Evolutionary conservation across 2,113 vertebrate species (phyloP).

Genomic region (Glaucidium brasilianum): DNA sequence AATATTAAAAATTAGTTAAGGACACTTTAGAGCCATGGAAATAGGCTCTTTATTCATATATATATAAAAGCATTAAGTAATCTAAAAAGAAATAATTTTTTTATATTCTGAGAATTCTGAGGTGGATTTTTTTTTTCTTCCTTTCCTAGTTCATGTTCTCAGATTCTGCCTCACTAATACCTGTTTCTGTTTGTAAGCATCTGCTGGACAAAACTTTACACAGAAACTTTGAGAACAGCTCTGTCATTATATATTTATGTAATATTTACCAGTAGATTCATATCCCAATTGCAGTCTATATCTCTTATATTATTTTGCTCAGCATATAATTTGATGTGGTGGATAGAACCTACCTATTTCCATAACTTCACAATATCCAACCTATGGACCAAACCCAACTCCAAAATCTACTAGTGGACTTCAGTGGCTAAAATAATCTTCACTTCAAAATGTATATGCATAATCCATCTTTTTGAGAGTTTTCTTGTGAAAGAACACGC

Average conservation of each 20-base stretch:
- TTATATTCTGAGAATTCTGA: neutral
- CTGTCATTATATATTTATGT: neutral
- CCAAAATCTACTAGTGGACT: neutral
- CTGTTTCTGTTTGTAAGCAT: neutral
- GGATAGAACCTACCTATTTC: neutral
- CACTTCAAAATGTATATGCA: neutral
- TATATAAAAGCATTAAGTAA: neutral
- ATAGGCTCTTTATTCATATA: neutral
- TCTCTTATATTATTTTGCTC: neutral
- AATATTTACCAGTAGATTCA: neutral
- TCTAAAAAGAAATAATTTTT: neutral
- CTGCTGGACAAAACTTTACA: neutral
- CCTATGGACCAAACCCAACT: neutral
- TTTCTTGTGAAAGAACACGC: neutral
- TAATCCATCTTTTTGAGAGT: neutral
- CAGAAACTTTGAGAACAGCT: neutral
- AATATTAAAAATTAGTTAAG: neutral
- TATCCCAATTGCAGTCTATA: neutral
- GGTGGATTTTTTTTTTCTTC: rapidly evolving
- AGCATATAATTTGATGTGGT: neutral
- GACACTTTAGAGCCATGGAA: neutral
- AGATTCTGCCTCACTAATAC: neutral
- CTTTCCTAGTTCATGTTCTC: neutral
- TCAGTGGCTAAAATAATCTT: neutral
- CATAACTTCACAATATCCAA: neutral